Evolutionary conservation across 2,113 vertebrate genomes (phyloP), one percentile per base, ranked within the genome.

Genomic region (Cyphomyrus plagiostoma): DNA sequence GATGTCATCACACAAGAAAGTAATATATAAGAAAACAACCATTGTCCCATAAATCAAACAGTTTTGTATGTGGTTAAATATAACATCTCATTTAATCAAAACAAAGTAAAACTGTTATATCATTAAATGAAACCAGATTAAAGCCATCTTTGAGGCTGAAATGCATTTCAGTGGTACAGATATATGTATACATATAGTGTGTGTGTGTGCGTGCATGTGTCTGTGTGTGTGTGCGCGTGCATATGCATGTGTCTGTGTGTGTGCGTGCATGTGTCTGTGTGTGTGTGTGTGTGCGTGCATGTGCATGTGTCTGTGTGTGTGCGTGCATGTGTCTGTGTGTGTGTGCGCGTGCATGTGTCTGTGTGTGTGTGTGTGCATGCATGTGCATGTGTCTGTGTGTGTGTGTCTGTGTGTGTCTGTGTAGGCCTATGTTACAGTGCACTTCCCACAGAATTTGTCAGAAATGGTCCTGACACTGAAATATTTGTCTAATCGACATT

Each of bases 21-120:
- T 88, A 23, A 80, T 52, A 89, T 89, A 56, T 89, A 86, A 92
- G 90, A 90, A 91, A 88, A 91, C 90, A 70, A 90, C 58, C 53
- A 39, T 87, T 56, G 45, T 66, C 86, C 19, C 83, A 91, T 89
- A 91, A 92, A 88, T 90, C 80, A 88, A 53, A 74, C 53, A 50
- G 45, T 91, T 91, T 90, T 86, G 74, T 62, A 74, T 88, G 1
- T 15, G 90, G 53, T 80, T 7, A 53, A 90, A 70, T 82, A 62
- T 88, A 82, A 91, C 91, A 89, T 88, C 80, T 26, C 39, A 86
- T 87, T 92, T 62, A 88, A 87, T 90, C 56, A 45, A 89, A 86
- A 92, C 88, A 88, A 19, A 88, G 89, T 83, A 89, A 87, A 90
- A 56, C 30, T 53, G 49, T 90, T 89, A 90, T 87, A 84, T 53